Conservation (phyloP, 2,113 vertebrate species). For the Alosa alosa region DNA sequence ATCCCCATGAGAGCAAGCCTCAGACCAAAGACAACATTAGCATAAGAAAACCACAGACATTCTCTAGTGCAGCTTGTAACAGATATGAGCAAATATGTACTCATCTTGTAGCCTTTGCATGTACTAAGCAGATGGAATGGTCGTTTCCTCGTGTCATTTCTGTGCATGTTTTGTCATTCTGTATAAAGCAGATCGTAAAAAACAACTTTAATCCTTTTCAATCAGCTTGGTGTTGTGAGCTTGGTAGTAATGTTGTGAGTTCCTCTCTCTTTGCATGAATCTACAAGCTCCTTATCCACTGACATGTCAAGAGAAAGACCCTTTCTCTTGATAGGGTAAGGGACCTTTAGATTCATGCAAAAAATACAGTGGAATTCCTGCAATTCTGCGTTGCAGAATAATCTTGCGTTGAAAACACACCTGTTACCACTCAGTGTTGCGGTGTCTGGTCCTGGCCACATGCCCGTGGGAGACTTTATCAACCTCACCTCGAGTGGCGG, state of each 20-base stretch:
- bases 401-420: background rate
- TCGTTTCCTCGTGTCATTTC: background rate
- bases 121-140: background rate
- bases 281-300: too few relatives aligned
- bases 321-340: too few relatives aligned
- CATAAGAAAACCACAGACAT: background rate
- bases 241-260: background rate
- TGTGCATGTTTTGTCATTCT: background rate
- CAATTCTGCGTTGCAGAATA: background rate
- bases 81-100: background rate
- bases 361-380: background rate
- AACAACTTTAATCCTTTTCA: background rate
- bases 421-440: background rate
- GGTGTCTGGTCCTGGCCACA: background rate
- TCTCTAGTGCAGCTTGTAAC: background rate
- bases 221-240: background rate
- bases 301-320: too few relatives aligned
- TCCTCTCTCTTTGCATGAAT: too few relatives aligned
- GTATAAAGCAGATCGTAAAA: background rate
- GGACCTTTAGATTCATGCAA: background rate
- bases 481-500: slow-evolving; percentile 12
- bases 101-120: background rate
- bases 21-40: slow-evolving; percentile 5
- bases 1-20: background rate
- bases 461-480: slow-evolving; percentile 26